Percentiles rank a stretch among this genome's conserved stretches.
Conservation (phyloP, 2,888 invertebrate species). For the Ditula angustiorana region DNA sequence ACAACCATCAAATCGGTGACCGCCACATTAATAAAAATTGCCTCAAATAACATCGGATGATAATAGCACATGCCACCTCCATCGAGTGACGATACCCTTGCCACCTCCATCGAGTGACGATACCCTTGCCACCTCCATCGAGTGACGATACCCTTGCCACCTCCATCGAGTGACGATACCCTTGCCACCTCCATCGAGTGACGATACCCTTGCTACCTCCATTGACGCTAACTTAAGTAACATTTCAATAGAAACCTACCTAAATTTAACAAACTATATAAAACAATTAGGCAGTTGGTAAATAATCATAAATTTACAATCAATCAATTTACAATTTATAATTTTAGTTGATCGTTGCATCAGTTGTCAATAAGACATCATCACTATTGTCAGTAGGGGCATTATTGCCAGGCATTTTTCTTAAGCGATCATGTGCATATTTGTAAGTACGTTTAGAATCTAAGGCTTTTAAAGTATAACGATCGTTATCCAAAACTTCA, state of each 20-base stretch:
- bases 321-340: not conserved
- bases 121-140: too few species aligned
- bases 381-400: not conserved
- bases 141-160: too few species aligned
- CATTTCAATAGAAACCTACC: not conserved
- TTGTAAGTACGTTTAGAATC: conserved; percentile 43
- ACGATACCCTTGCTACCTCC: too few species aligned
- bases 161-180: too few species aligned
- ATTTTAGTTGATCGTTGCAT: not conserved
- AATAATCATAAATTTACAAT: not conserved
- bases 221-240: not conserved
- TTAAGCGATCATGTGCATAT: conserved; percentile 42
- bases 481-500: conserved; percentile 42
- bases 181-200: too few species aligned
- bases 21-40: too few species aligned
- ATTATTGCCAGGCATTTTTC: conserved; percentile 2
- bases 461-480: conserved; percentile 40
- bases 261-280: not conserved
- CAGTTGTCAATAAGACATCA: not conserved
- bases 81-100: too few species aligned
- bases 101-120: too few species aligned
- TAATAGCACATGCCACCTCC: not conserved
- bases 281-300: not conserved
- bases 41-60: too few species aligned
- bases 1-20: too few species aligned